Evolutionary conservation across 2,797 vertebrate species (phyloP), one percentile per base, ranked within the genome.

Genomic region (Allobates femoralis): DNA sequence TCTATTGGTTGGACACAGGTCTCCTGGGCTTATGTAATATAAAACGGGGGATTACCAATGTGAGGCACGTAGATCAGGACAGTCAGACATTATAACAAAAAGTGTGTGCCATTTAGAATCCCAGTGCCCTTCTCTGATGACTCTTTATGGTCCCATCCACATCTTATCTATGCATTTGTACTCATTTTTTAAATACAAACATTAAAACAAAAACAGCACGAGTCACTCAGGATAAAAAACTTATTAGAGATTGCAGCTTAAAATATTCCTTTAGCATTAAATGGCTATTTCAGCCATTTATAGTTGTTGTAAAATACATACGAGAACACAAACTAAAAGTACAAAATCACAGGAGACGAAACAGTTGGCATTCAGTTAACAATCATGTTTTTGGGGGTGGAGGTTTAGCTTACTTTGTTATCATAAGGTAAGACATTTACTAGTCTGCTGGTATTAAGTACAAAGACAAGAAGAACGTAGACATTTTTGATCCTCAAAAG

Each of bases 311-410:
- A 87, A 74, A 88, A 89, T 79, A 91, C 84, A 90, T 90, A 90
- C 87, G 90, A 93, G 90, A 87, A 92, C 85, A 89, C 78, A 93
- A 90, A 93, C 87, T 69, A 92, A 92, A 90, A 32, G 86, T 23
- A 87, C 55, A 78, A 81, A 88, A 86, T 89, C 89, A 90, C 90
- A 94, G 93, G 87, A 94, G 92, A 94, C 92, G 93, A 92, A 95
- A 94, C 93, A 93, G 94, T 94, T 94, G 94, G 94, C 91, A 94
- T 94, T 94, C 93, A 89, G 93, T 92, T 95, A 95, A 95, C 94
- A 95, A 94, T 94, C 92, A 87, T 94, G 93, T 95, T 95, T 95
- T 94, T 94, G 93, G 93, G 94, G 94, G 92, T 91, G 90, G 85
- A 94, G 93, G 94, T 94, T 92, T 90, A 90, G 85, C 90, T 92